Evolutionary conservation across 2,888 invertebrate species (phyloP), one percentile per base, ranked within the genome.

Genomic region (Phrixothrix hirtus): DNA sequence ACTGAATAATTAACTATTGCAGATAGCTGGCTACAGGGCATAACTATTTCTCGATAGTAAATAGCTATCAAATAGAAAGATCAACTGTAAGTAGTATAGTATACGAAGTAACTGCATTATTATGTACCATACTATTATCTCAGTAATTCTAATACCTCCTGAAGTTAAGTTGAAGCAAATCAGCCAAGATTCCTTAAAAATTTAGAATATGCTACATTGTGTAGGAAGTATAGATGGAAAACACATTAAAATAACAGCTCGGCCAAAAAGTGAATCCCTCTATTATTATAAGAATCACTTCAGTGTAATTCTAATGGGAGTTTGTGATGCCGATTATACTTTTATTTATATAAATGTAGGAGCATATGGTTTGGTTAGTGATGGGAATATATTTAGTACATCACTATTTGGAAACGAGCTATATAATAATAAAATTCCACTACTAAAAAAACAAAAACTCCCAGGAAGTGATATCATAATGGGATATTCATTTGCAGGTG

Each of bases 301-400:
- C 38, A 70, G 68, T 56, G 59, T 72, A 21, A 67, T 68, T 14
- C 47, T 68, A 25, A 52, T 70, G 41, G 68, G 65, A 17, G 38
- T 63, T 31, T 65, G 66, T 43, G 65, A 67, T 50, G 61, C 60
- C 2, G 55, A 65, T 5, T 69, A 69, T 53, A 55, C 49, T 34
- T 72, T 72, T 62, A 57, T 62, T 13, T 54, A 62, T 27, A 59
- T 64, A 10, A 63, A 68, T 56, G 62, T 68, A 32, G 69, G 72
- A 17, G 57, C 58, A 31, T 64, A 61, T 55, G 67, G 67, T 9
- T 61, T 59, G 37, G 60, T 63, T 46, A 66, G 65, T 59, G 69
- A 71, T 14, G 66, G 66, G 9, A 64, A 63, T n/a, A 50, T 67
- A 26, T 64, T 65, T 47, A 30, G 45, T 21, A 4, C 13, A 7